These are phyloP conservation scores for Cybosia mesomella DNA, from an alignment of 2,888 invertebrate species.

Conservation along the genomic window DNA sequence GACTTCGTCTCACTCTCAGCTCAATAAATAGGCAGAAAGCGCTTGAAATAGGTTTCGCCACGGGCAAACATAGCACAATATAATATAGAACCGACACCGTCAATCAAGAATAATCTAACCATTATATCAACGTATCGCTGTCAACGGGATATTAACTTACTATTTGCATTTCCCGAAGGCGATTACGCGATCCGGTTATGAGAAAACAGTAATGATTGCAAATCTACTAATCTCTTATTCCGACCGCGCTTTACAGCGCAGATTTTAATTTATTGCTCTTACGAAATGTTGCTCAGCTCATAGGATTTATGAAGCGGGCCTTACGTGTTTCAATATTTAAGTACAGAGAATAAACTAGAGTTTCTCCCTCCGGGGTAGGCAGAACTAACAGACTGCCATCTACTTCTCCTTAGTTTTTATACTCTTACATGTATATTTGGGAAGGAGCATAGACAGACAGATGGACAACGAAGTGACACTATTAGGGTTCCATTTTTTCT, in stretches of 20 bases:
- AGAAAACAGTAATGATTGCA: slow-evolving; percentile 15
- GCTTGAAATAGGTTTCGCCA: neutral
- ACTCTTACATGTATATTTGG: too few relatives aligned
- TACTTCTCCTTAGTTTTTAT: too few relatives aligned
- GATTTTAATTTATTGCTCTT: slow-evolving; percentile 24
- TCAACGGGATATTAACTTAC: slow-evolving; percentile 15
- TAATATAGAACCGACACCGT: neutral
- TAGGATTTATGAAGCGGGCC: slow-evolving; percentile 13
- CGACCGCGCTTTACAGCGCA: slow-evolving; percentile 1
- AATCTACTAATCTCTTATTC: slow-evolving; percentile 19
- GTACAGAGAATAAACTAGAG: neutral
- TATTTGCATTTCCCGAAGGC: slow-evolving; percentile 17
- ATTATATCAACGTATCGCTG: slow-evolving; percentile 6
- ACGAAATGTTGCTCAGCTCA: slow-evolving; percentile 9
- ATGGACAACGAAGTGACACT: too few relatives aligned
- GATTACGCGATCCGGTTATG: slow-evolving; percentile 11
- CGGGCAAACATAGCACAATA: neutral
- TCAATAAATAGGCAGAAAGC: too few relatives aligned
- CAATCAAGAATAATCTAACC: neutral
- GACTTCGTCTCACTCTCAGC: too few relatives aligned
- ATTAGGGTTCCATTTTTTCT: too few relatives aligned
- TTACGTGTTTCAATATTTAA: slow-evolving; percentile 11
- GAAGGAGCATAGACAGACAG: too few relatives aligned
- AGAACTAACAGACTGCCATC: too few relatives aligned
- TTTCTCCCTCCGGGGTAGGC: too few relatives aligned